These are phyloP conservation scores for Poeciliopsis paucimaculata DNA, from an alignment of 2,797 vertebrate genomes.

Conservation along the genomic window DNA sequence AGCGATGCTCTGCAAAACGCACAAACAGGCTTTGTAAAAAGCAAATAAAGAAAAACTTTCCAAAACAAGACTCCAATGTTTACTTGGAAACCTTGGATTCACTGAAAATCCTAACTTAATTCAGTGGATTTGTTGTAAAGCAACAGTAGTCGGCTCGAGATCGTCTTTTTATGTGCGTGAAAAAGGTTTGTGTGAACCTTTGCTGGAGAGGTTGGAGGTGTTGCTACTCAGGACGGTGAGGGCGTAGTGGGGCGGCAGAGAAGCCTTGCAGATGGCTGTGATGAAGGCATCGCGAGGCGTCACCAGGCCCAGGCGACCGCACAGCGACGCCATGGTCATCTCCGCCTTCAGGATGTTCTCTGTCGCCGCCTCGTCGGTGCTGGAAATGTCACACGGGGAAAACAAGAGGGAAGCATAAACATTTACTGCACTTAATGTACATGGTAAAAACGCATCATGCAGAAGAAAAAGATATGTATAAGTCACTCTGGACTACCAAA, in stretches of 20 bases:
- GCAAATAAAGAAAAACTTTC: constrained; percentile 64
- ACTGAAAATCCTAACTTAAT: constrained; percentile 54
- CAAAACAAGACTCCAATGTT: constrained; percentile 45
- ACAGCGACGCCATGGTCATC: constrained; percentile 94
- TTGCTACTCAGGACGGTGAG: constrained; percentile 93
- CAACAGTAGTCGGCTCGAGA: constrained; percentile 52
- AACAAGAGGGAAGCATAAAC: not conserved
- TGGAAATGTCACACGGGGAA: constrained; percentile 53
- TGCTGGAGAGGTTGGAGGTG: constrained; percentile 85
- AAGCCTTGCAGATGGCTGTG: constrained; percentile 98
- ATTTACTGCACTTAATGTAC: not conserved
- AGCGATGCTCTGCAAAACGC: constrained; percentile 28
- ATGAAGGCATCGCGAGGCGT: constrained; percentile 98
- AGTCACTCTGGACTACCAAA: too few species aligned
- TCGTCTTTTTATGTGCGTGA: constrained; percentile 15
- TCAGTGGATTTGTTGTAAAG: constrained; percentile 56
- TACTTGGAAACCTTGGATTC: not conserved
- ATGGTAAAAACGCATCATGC: not conserved
- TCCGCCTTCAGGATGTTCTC: constrained; percentile 99
- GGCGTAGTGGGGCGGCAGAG: constrained; percentile 95
- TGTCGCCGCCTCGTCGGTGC: constrained; percentile 96
- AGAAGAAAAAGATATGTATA: too few species aligned
- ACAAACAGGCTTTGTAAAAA: constrained; percentile 47
- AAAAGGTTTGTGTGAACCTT: constrained; percentile 76
- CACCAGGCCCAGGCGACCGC: constrained; percentile 92